Base-by-base conservation (phyloP, 1,140 invertebrate species). In the Ceratina calcarata region DNA sequence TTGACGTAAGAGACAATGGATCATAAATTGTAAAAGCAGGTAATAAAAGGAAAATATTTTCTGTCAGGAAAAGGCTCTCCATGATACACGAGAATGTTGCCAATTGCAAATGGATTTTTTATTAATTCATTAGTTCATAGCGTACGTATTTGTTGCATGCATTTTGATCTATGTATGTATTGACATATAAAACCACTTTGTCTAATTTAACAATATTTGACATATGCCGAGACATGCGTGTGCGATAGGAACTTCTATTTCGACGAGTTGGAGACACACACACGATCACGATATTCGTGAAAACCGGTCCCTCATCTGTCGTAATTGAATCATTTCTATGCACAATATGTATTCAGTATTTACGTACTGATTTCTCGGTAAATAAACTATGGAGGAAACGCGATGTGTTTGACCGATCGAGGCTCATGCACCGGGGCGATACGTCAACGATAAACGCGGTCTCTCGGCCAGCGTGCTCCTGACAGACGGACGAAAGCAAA, bases 401-500 rank as follows among this genome's bases (percentile, higher is more conserved):
- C 16, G 3, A 32, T 32, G 27, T 32, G 27, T 32, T 1, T 37
- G 13, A 1, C 8, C 10, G 37, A n/a, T 18, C 20, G 24, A 10
- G 15, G 22, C 2, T 10, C 6, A 15, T 3, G 8, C n/a, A 18
- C 4, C 58, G 45, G 0, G 15, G 8, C 18, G 22, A 67, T 49
- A 67, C 57, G 55, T 77, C 22, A 53, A 61, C 13, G 55, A 61
- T 24, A 18, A n/a, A 73, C 8, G 8, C 67, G 18, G 0, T 66
- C 8, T 4, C 3, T 2, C 57, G 55, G 16, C 15, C 37, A n/a
- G 22, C 15, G 68, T 13, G 61, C 37, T 77, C 49, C 65, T 62
- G 73, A 61, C 57, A 70, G 58, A 20, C 70, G 69, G 70, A 53
- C 32, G 65, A 61, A 10, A 45, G 32, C 58, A 74, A 85, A 85